These are phyloP conservation scores for Augiades crinisus DNA, from an alignment of 2,888 invertebrate genomes.

Conservation along the genomic window DNA sequence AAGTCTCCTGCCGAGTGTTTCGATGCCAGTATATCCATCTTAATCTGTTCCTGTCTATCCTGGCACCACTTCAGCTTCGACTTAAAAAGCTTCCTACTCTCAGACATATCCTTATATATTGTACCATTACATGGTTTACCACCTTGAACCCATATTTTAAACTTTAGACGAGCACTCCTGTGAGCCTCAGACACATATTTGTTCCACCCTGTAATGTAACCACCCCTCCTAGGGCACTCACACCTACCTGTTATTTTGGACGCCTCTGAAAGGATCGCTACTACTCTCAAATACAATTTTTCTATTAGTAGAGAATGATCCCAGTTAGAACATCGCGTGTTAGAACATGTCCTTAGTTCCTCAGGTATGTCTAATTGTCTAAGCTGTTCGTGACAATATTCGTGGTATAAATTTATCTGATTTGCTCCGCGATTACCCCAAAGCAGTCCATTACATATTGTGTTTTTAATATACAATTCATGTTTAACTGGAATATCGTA, in stretches of 20 bases:
- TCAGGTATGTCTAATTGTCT: background rate
- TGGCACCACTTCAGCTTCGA: constrained; percentile 23
- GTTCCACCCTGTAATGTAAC: constrained; percentile 1
- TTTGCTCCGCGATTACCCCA: background rate
- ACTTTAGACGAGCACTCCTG: background rate
- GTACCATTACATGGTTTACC: no score
- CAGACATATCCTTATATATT: constrained; percentile 7
- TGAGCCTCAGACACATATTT: background rate
- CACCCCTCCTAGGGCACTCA: background rate
- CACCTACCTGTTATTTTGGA: no score
- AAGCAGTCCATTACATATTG: background rate
- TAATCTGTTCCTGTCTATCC: constrained; percentile 12
- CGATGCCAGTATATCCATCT: constrained; percentile 13
- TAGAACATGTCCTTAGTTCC: background rate
- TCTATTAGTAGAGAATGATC: background rate
- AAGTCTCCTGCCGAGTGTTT: no score
- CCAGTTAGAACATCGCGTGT: background rate
- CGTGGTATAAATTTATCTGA: background rate
- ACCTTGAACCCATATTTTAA: no score
- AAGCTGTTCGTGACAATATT: background rate
- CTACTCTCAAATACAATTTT: background rate
- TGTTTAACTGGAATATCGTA: background rate
- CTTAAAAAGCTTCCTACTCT: constrained; percentile 9
- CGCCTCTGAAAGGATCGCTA: background rate
- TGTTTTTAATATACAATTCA: background rate